These are phyloP conservation scores for Rhodophaea formosa DNA, from an alignment of 2,888 invertebrate genomes.

Conservation along the genomic window DNA sequence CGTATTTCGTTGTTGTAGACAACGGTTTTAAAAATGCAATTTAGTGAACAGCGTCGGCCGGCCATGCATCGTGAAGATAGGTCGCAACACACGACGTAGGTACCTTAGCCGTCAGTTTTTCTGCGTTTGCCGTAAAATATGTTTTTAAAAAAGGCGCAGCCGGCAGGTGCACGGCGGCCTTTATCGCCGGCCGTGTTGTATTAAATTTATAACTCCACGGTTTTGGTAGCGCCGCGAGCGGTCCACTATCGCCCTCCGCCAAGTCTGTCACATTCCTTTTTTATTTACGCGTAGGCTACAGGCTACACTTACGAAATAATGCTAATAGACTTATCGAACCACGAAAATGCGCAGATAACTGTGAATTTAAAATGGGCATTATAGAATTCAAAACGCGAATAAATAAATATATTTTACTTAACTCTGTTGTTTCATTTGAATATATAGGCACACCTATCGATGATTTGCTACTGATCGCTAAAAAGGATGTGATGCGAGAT, in stretches of 20 bases:
- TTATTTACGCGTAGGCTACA: constrained; percentile 27
- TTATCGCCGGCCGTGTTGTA: constrained; percentile 59
- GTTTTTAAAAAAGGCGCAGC: constrained; percentile 53
- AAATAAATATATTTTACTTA: constrained; percentile 25
- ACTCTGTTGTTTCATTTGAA: constrained; percentile 28
- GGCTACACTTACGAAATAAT: constrained; percentile 19
- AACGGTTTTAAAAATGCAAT: constrained; percentile 13
- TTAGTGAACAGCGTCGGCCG: constrained; percentile 4
- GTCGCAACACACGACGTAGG: constrained; percentile 18
- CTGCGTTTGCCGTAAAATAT: constrained; percentile 64
- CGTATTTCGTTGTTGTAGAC: constrained; percentile 4
- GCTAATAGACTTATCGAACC: constrained; percentile 11
- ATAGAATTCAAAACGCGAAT: constrained; percentile 1
- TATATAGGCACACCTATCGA: constrained; percentile 7
- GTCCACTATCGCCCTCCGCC: constrained; percentile 41
- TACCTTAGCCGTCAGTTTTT: constrained; percentile 51
- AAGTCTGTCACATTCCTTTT: constrained; percentile 35
- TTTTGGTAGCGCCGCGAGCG: constrained; percentile 65
- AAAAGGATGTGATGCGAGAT: not conserved
- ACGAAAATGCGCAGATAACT: constrained; percentile 5
- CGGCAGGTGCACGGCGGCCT: constrained; percentile 63
- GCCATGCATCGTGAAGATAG: constrained; percentile 10
- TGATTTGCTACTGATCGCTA: not conserved
- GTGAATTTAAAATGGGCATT: constrained; percentile 1
- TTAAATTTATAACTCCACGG: constrained; percentile 62